Base-by-base conservation (phyloP, 2,888 invertebrate species). In the Drosophila seclusa region DNA sequence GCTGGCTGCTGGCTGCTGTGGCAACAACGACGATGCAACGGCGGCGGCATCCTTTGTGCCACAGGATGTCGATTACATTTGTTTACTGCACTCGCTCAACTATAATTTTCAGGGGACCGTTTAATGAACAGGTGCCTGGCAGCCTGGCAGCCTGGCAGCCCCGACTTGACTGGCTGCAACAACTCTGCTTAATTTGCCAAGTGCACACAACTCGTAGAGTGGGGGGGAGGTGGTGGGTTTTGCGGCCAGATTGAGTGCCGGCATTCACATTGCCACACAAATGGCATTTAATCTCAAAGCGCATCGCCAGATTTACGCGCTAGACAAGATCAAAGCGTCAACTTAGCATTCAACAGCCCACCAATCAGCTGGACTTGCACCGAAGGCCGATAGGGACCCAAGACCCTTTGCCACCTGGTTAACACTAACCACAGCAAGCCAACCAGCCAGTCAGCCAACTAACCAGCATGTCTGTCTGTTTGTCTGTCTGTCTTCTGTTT, bases 21-120 rank as follows among this genome's bases (percentile, higher is more conserved):
- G 45, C 45, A 45, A 57, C 55, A 55, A 38, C 50, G 32, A 32
- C 72, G 49, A 32, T 16, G 18, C 55, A 7, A 13, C 29, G 50
- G 16, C 27, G 78, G 57, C 80, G 85, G 85, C 85, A 78, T 86
- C 85, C 87, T 86, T 86, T 85, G 85, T 82, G 79, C 38, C 71
- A 84, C 85, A 86, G 85, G 85, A 86, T 87, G 85, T 86, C 87
- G 87, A 83, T 86, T 86, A 83, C 85, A 86, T 86, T 86, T 86
- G 85, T 86, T 86, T 86, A 86, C 85, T 87, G 85, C 87, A 82
- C 82, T 85, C 75, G 73, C 74, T 68, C 64, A 76, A 85, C 85
- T 82, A 86, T 86, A 86, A 87, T 86, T 86, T 86, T 86, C 85
- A 69, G 58, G 45, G 71, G 69, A 57, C 69, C 85, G 73, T 82